Base-by-base conservation (phyloP, 2,797 vertebrate genomes). In the Enteromius trimaculatus region DNA sequence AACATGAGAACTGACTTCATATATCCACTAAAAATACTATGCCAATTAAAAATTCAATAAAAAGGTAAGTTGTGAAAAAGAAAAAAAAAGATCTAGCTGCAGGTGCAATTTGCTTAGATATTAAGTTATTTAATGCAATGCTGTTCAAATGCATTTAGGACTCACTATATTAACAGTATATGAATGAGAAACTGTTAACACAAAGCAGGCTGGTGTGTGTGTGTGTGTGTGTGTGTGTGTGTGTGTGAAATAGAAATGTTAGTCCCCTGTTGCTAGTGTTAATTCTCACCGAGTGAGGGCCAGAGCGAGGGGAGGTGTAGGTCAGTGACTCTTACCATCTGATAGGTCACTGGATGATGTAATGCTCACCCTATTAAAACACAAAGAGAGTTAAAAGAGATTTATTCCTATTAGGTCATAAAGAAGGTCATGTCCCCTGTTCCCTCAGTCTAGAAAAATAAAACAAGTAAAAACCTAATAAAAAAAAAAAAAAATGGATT, bases 331-430 rank as follows among this genome's bases (percentile, higher is more conserved):
- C 80, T 82, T 60, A 66, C 16, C 66, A 74, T 78, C 74, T 83
- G 26, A 75, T 19, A 37, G 84, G 81, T 70, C 42, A 62, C 44
- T 44, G 64, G 75, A 76, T 88, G 82, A 84, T 77, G 84, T 84
- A 84, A 86, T 82, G 49, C 13, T 37, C 13, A 31, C 62, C 13
- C 37, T 26, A 19, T 66, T 66, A 76, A 82, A 68, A 79, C 75
- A 64, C 31, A 65, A 19, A 21, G 19, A 64, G 34, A 49, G 42
- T 51, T 69, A 71, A 82, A 77, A 80, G 65, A 77, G 55, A 80
- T 76, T 79, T 74, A 81, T 81, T 37, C 37, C 51, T 69, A 49
- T 55, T 72, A 49, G 47, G 77, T 72, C 66, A 65, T 66, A 11
- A 62, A 65, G 34, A 81, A 65, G 79, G 76, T 82, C 70, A 72